phyloP scores from a whole-genome alignment of 92 coral and sea anemone genomes.

The Pocillopora grandis region DNA sequence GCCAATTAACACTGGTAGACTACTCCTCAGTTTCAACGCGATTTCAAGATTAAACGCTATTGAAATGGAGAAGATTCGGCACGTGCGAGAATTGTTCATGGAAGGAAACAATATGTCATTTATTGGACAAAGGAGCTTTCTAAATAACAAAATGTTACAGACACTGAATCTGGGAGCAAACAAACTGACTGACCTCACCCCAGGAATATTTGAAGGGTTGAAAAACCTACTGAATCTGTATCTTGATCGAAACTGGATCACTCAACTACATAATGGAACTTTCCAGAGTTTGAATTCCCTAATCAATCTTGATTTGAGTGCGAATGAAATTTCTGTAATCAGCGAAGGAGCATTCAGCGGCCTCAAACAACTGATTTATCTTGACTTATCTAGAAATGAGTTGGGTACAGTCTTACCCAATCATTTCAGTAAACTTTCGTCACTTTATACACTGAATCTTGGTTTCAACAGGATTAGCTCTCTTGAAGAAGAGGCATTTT shows the following conservation, averaged over 20 bases:
- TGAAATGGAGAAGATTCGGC: constrained; percentile 25
- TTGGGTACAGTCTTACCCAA: not conserved
- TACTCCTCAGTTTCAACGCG: constrained; percentile 20
- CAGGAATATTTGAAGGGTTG: constrained; percentile 39
- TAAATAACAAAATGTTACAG: constrained; percentile 9
- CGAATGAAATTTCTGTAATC: constrained; percentile 31
- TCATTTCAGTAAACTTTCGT: not conserved
- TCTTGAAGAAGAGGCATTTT: constrained; percentile 37
- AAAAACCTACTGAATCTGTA: constrained; percentile 22
- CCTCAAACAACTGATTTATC: not conserved
- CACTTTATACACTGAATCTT: constrained; percentile 20
- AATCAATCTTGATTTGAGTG: constrained; percentile 33
- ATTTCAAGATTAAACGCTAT: constrained; percentile 24
- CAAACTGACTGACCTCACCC: not conserved
- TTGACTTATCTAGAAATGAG: constrained; percentile 35
- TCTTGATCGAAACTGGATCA: constrained; percentile 38
- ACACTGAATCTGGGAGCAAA: constrained; percentile 26
- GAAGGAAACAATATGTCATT: constrained; percentile 16
- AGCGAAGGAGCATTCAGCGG: constrained; percentile 32
- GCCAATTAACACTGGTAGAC: constrained; percentile 31
- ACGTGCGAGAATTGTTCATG: constrained; percentile 10
- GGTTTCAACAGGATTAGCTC: constrained; percentile 6
- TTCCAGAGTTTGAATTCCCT: constrained; percentile 23
- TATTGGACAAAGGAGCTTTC: constrained; percentile 29
- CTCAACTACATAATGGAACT: constrained; percentile 25